Base-by-base conservation (phyloP, 2,113 vertebrate genomes). In the Megatriorchis doriae region DNA sequence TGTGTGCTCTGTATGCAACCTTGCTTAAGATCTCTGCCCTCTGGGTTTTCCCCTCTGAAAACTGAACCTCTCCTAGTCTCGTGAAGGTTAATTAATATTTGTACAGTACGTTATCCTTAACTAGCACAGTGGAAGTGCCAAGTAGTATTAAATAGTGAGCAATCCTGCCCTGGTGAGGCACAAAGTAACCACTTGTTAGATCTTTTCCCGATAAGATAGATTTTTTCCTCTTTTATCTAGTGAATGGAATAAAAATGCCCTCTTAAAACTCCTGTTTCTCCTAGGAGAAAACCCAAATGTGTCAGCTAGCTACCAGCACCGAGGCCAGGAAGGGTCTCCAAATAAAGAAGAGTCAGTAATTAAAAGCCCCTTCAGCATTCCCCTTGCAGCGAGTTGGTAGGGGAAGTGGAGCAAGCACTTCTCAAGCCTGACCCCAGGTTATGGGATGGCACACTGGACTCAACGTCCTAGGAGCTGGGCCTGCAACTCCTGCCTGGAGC, bases 21-120 rank as follows among this genome's bases (percentile, higher is more conserved):
- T 84, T 40, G 4, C 17, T 78, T 21, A 77, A 77, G 45, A 91
- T 84, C 22, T 58, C 68, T 79, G 22, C 21, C 22, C 42, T 71
- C 50, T 59, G 42, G 59, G 47, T n/a, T 89, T 90, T 67, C 43
- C 29, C 32, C 9, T 67, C 68, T 74, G 84, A 50, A 78, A 81
- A 81, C n/a, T 11, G 29, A 89, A n/a, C 10, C 6, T 73, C 15
- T 94, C 22, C 16, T 79, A 32, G 10, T 81, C 52, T 67, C 59
- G 13, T 67, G 66, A 82, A 88, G 47, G 65, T 79, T 90, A 85
- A 95, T 91, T 87, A 85, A 59, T 93, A 79, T 94, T 87, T 95
- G 43, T 74, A 71, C 29, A 79, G 53, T 67, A 55, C 53, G 43
- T 93, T 79, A 22, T 85, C 78, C 66, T 72, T 75, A 82, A 88